A percentile compares a stretch with the other conserved stretches of the same genome.
Evolutionary conservation across 92 coral and sea anemone species (phyloP).

Genomic region (Zoanthus solanderi): DNA sequence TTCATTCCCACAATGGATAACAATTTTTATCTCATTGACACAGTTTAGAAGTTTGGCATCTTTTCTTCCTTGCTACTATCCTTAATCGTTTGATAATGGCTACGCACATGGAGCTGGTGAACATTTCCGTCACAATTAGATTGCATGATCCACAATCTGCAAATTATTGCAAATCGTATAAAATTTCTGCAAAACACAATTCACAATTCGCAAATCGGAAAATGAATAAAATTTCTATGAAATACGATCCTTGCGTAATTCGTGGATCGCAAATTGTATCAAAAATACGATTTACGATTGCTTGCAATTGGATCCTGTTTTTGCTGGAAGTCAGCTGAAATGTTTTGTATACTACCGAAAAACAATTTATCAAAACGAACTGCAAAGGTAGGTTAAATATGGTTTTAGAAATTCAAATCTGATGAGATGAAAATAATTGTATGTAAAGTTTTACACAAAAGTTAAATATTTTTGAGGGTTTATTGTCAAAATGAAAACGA

Average conservation of each 20-base stretch:
- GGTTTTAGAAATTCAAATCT: background rate
- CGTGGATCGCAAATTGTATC: background rate
- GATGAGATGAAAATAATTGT: background rate
- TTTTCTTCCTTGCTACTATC: no score
- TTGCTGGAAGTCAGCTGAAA: background rate
- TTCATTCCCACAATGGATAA: no score
- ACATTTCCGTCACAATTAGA: no score
- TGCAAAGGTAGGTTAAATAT: background rate
- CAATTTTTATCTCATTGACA: no score
- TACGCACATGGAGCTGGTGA: no score
- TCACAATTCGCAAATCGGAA: background rate
- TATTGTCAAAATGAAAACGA: constrained; percentile 8
- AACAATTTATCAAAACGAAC: background rate
- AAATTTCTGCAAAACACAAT: no score
- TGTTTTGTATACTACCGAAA: background rate
- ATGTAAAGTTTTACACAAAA: background rate
- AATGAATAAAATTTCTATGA: background rate
- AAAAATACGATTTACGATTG: background rate
- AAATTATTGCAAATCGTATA: no score
- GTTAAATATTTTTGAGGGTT: background rate
- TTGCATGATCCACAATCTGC: no score
- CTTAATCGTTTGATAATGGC: no score
- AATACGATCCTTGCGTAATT: background rate
- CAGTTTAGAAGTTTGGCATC: no score
- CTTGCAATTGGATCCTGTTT: background rate